Conservation (phyloP, 2,113 vertebrate genomes). For the Crotalus viridis region DNA sequence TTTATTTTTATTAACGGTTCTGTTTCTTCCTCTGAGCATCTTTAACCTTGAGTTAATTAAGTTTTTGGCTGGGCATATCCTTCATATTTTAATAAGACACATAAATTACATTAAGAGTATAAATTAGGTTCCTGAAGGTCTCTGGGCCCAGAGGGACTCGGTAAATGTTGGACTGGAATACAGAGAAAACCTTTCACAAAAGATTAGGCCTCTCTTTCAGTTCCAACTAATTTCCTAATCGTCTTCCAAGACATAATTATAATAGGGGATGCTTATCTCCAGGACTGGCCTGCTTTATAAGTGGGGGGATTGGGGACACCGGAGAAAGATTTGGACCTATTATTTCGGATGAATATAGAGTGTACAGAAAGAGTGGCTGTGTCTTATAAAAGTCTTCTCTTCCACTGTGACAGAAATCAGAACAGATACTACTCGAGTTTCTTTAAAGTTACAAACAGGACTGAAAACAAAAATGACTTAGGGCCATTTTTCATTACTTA, state of each 20-base stretch:
- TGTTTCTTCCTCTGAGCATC: constrained; percentile 60
- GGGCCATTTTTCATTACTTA: too few relatives aligned
- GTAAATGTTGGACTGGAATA: constrained; percentile 18
- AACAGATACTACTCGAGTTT: neutral
- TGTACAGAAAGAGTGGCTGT: neutral
- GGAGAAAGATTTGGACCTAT: neutral
- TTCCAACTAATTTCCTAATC: constrained; percentile 22
- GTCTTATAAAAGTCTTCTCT: neutral
- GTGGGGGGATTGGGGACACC: neutral
- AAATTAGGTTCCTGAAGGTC: constrained; percentile 1
- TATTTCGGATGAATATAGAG: neutral
- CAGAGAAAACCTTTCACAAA: constrained; percentile 14
- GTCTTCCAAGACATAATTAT: constrained; percentile 20
- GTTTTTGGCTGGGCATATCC: constrained; percentile 52
- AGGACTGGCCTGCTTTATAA: neutral
- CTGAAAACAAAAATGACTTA: too few relatives aligned
- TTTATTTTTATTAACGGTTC: constrained; percentile 54
- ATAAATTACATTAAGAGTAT: constrained; percentile 28
- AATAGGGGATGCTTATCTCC: neutral
- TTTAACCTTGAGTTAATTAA: constrained; percentile 52
- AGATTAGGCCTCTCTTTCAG: constrained; percentile 22
- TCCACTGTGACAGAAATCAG: neutral
- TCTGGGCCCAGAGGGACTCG: constrained; percentile 9
- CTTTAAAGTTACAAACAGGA: too few relatives aligned
- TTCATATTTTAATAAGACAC: constrained; percentile 41